phyloP scores from a whole-genome alignment of 2,113 vertebrate species.

The Epinephelus cyanopodus region DNA sequence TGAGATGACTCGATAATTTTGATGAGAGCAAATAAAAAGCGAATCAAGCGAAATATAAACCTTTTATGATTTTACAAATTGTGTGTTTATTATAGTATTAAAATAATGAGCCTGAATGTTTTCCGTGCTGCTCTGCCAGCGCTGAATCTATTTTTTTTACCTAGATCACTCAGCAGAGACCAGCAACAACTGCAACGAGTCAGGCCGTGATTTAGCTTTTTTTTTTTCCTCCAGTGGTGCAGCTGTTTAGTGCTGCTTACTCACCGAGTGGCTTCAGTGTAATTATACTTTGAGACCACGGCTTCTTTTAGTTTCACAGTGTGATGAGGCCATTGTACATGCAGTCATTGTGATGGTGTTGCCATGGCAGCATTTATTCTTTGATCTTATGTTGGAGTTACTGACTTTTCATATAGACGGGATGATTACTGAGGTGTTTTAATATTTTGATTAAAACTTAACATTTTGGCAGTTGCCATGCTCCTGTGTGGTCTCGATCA shows the following conservation, averaged over 20 bases:
- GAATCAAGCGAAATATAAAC: neutral
- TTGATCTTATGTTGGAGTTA: neutral
- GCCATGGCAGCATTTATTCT: constrained; percentile 9
- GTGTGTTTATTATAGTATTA: neutral
- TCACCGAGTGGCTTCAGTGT: neutral
- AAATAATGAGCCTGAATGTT: neutral
- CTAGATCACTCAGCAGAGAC: too few relatives aligned
- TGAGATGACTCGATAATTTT: constrained; percentile 6
- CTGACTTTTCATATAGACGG: neutral
- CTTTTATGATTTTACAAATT: neutral
- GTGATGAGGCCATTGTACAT: neutral
- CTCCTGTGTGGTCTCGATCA: neutral
- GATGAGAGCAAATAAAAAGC: constrained; percentile 6
- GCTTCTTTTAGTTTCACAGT: neutral
- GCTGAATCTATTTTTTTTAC: too few relatives aligned
- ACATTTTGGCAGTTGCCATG: neutral
- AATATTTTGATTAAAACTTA: too few relatives aligned
- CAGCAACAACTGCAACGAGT: too few relatives aligned
- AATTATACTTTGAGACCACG: neutral
- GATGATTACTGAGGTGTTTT: constrained; percentile 30
- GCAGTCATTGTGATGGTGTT: neutral
- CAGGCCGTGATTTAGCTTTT: neutral
- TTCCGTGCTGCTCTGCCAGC: neutral
- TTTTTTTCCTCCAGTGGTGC: neutral
- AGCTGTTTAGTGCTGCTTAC: neutral